Evolutionary conservation across 2,797 vertebrate genomes (phyloP).

Genomic region (Leucoraja ocellata): DNA sequence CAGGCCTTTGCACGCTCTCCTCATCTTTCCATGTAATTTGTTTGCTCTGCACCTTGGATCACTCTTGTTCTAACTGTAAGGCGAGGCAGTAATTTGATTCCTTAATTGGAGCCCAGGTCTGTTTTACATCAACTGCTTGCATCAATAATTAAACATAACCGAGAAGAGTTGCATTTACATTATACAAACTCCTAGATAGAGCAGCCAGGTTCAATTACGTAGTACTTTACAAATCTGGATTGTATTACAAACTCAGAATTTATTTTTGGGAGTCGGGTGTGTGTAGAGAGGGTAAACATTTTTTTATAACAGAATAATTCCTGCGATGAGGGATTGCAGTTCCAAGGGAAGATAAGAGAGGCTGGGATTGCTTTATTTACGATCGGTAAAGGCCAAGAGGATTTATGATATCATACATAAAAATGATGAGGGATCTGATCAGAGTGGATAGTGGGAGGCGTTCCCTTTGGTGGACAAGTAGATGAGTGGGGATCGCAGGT

Average conservation of each 20-base stretch:
- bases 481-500: too few relatives aligned
- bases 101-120: background rate
- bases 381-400: too few relatives aligned
- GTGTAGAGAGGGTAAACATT: background rate
- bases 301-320: too few relatives aligned
- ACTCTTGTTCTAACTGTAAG: background rate
- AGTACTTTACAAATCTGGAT: background rate
- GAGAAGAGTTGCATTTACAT: background rate
- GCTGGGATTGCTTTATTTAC: too few relatives aligned
- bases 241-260: background rate
- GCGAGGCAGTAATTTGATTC: background rate
- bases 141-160: background rate
- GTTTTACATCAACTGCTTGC: background rate
- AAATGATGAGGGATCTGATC: too few relatives aligned
- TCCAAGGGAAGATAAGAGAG: too few relatives aligned
- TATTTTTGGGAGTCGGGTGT: background rate
- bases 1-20: background rate
- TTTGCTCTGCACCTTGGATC: background rate
- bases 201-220: background rate
- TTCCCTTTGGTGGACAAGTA: too few relatives aligned
- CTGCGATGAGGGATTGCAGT: too few relatives aligned
- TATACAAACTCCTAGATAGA: background rate
- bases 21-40: background rate
- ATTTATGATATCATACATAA: too few relatives aligned
- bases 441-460: too few relatives aligned